Conservation (phyloP, 2,797 vertebrate species). For the Cyclura pinguis region DNA sequence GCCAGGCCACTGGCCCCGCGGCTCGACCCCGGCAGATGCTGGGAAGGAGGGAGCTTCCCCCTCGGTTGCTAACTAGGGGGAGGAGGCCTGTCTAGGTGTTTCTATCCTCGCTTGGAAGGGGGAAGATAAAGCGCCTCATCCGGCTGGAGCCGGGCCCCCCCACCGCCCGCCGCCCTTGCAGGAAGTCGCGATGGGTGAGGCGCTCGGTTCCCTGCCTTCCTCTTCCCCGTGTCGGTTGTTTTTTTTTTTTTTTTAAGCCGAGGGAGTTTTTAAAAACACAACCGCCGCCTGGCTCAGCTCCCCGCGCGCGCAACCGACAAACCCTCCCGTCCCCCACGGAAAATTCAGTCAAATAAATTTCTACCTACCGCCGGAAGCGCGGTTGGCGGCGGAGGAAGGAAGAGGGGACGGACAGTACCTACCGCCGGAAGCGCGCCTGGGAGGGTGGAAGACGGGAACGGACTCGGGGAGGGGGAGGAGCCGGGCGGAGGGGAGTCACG, state of each 20-base stretch:
- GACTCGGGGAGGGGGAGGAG: not conserved
- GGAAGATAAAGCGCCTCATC: too few species aligned
- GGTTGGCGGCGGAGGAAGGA: constrained; percentile 1
- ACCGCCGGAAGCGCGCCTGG: constrained; percentile 30
- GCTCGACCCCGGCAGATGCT: too few species aligned
- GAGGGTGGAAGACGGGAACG: constrained; percentile 11
- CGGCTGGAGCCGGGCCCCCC: not conserved
- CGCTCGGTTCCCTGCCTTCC: not conserved
- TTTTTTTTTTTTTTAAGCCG: too few species aligned
- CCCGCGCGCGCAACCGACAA: not conserved
- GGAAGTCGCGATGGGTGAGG: not conserved
- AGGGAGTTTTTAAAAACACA: too few species aligned
- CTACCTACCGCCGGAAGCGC: constrained; percentile 29
- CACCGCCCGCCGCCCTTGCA: not conserved
- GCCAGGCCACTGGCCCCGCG: not conserved
- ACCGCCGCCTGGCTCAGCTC: not conserved
- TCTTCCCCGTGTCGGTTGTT: not conserved
- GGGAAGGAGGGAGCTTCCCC: too few species aligned
- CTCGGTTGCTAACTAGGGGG: not conserved
- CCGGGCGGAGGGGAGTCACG: not conserved
- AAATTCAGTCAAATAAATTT: not conserved
- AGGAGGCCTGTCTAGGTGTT: not conserved
- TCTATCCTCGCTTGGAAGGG: not conserved
- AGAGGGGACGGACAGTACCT: constrained; percentile 19
- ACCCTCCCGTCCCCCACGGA: not conserved